Percentiles rank a stretch among this genome's conserved stretches.
phyloP scores from a whole-genome alignment of 92 coral and sea anemone genomes.

The Actinernus sp. region DNA sequence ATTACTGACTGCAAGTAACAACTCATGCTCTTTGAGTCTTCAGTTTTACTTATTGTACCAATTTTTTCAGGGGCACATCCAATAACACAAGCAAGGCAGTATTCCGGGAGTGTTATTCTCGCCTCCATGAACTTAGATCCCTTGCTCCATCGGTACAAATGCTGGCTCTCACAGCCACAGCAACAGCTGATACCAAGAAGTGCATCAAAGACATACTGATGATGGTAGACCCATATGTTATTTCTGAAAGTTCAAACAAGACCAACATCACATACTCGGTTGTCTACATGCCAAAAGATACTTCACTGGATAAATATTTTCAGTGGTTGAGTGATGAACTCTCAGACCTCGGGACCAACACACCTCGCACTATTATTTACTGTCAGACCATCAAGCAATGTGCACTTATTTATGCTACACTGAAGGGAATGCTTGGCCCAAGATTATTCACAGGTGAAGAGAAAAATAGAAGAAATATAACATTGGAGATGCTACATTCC shows the following conservation, averaged over 20 bases:
- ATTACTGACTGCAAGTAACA: no score
- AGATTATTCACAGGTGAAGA: constrained; percentile 18
- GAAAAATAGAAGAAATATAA: constrained; percentile 10
- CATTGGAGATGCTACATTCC: constrained; percentile 72
- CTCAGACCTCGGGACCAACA: background rate
- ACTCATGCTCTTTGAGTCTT: no score
- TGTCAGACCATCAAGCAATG: constrained; percentile 77
- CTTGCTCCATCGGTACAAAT: constrained; percentile 48
- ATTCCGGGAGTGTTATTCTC: constrained; percentile 49
- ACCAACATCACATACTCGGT: constrained; percentile 59
- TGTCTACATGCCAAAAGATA: constrained; percentile 51
- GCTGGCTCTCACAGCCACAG: constrained; percentile 64
- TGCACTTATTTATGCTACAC: constrained; percentile 41
- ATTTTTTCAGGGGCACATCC: constrained; percentile 74
- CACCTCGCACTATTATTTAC: constrained; percentile 61
- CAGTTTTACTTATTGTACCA: no score
- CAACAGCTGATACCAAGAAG: constrained; percentile 42
- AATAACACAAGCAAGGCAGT: constrained; percentile 47
- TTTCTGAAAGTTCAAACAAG: constrained; percentile 63
- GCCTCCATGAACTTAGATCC: constrained; percentile 57
- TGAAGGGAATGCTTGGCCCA: constrained; percentile 50
- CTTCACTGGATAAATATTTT: constrained; percentile 46
- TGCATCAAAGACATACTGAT: constrained; percentile 49
- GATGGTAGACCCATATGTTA: constrained; percentile 55
- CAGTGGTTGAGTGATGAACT: constrained; percentile 70